These are phyloP conservation scores for Parascotia fuliginaria DNA, from an alignment of 2,888 invertebrate species.

Conservation along the genomic window DNA sequence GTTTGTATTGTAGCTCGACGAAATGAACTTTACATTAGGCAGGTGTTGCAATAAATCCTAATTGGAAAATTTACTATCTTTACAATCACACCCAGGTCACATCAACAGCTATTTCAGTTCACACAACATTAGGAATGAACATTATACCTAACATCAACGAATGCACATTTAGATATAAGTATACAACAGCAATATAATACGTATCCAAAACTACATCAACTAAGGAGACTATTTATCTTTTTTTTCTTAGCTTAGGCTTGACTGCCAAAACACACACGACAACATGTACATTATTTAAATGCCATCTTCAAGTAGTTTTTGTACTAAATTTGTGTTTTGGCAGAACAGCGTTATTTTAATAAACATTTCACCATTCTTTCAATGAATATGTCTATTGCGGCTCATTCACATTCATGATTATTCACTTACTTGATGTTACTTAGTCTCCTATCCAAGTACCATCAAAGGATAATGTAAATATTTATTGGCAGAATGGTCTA, in stretches of 20 bases:
- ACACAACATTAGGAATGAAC: slow-evolving; percentile 58
- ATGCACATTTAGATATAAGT: slow-evolving; percentile 66
- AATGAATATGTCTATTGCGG: slow-evolving; percentile 45
- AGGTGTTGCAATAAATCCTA: slow-evolving; percentile 65
- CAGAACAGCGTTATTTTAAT: slow-evolving; percentile 76
- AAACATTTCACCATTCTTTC: slow-evolving; percentile 64
- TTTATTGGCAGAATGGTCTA: slow-evolving; percentile 67
- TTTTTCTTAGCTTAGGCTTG: slow-evolving; percentile 83
- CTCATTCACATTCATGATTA: background rate
- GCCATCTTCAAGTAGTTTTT: slow-evolving; percentile 32
- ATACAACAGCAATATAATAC: slow-evolving; percentile 52
- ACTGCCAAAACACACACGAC: slow-evolving; percentile 75
- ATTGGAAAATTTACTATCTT: slow-evolving; percentile 70
- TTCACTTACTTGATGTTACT: background rate
- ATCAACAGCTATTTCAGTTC: slow-evolving; percentile 72
- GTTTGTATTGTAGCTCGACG: slow-evolving; percentile 11
- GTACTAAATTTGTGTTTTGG: slow-evolving; percentile 75
- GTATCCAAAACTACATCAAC: slow-evolving; percentile 47
- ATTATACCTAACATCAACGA: slow-evolving; percentile 57
- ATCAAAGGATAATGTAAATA: background rate
- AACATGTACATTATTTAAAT: slow-evolving; percentile 37
- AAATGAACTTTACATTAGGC: slow-evolving; percentile 23
- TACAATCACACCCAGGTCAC: slow-evolving; percentile 83
- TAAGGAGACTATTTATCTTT: slow-evolving; percentile 65
- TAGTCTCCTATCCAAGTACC: background rate